A percentile compares a stretch with the other conserved stretches of the same genome.
phyloP scores from a whole-genome alignment of 2,797 vertebrate genomes.

The Poeciliopsis turneri region DNA sequence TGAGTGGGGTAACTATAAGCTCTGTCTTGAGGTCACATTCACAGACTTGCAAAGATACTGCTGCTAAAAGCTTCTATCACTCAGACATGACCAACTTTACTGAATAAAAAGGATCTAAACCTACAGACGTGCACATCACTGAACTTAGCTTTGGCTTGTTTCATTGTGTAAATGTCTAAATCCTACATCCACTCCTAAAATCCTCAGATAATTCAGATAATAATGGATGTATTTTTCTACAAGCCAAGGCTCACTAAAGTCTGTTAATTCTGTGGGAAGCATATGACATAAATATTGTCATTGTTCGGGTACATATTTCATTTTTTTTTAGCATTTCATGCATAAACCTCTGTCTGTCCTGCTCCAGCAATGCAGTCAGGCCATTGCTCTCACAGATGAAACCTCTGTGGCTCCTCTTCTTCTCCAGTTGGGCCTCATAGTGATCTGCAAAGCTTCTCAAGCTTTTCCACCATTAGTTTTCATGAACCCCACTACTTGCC shows the following conservation, averaged over 20 bases:
- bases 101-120: conserved; percentile 54
- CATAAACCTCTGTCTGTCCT: conserved; percentile 92
- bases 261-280: conserved; percentile 22
- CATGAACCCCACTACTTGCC: conserved; percentile 74
- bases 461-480: conserved; percentile 84
- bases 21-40: conserved; percentile 64
- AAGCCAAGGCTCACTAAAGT: conserved; percentile 19
- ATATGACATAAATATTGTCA: conserved; percentile 36
- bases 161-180: conserved; percentile 59
- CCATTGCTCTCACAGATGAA: conserved; percentile 86
- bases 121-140: conserved; percentile 53
- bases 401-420: conserved; percentile 86
- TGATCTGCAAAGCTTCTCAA: conserved; percentile 84
- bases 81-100: conserved; percentile 63
- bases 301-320: conserved; percentile 26
- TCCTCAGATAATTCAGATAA: conserved; percentile 43
- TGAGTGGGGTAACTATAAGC: conserved; percentile 68
- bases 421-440: conserved; percentile 83
- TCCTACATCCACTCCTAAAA: conserved; percentile 45
- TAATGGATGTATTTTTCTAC: conserved; percentile 33
- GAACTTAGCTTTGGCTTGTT: conserved; percentile 49
- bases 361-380: conserved; percentile 87
- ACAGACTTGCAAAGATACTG: conserved; percentile 40
- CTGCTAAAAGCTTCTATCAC: conserved; percentile 45
- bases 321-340: conserved; percentile 15